Evolutionary conservation across 2,888 invertebrate genomes (phyloP), one percentile per base, ranked within the genome.

Genomic region (Chrysolina haemoptera): DNA sequence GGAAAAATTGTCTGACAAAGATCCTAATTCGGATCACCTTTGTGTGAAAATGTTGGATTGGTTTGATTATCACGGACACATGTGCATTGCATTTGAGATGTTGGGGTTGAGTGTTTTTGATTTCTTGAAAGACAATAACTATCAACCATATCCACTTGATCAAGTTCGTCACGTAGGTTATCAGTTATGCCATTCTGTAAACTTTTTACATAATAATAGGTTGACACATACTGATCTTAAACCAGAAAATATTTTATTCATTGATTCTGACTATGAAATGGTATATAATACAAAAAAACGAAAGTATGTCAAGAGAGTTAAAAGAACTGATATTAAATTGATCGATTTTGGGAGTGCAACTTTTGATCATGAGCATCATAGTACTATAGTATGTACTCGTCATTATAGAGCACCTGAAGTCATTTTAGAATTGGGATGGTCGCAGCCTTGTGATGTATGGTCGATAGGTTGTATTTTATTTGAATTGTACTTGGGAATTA

Each of bases 361-460:
- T 62, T 99, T 99, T 89, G 99, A 99, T 90, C 96, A 99, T 90
- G 99, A 99, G 88, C 99, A 99, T 90, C 99, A 99, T 90, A 98
- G 98, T 89, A 99, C 98, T 81, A 99, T 99, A 87, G 99, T 99
- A 65, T 98, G 99, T 79, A 99, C 99, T 50, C 91, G 99, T 82
- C 99, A 99, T 88, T 99, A 99, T 90, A 91, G 99, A 87, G 98
- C 99, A 82, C 99, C 99, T 0, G 99, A 99, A 91, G 99, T 99
- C 84, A 99, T 99, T 89, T 91, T 98, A 95, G 99, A 99, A 90
- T 91, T 99, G 82, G 99, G 99, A 64, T 99, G 99, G 99, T 91
- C 97, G 68, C 99, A 99, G 89, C 98, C 99, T n/a, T 99, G 99
- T 89, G 99, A 99, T 90, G 98, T 99, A 75, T 99, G 99, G 99